These are phyloP conservation scores for Geotrypetes seraphini DNA, from an alignment of 2,797 vertebrate genomes.

Conservation along the genomic window DNA sequence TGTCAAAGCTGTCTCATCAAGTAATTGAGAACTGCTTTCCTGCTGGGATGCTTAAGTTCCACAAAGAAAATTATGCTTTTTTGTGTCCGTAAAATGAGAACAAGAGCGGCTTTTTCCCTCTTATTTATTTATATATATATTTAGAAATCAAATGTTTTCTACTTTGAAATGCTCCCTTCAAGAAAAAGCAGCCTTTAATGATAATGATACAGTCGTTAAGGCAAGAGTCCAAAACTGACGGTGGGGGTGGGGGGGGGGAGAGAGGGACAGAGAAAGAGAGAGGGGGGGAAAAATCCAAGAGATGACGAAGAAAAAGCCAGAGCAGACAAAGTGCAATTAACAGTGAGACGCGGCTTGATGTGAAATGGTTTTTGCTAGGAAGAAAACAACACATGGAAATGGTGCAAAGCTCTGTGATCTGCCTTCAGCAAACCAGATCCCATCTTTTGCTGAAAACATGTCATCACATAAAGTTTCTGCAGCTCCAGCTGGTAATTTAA, in stretches of 20 bases:
- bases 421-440: not conserved
- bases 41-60: conserved; percentile 35
- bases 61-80: conserved; percentile 38
- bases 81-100: conserved; percentile 37
- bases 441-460: not conserved
- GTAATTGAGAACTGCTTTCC: conserved; percentile 36
- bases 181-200: conserved; percentile 21
- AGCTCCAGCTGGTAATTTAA: too few relatives aligned
- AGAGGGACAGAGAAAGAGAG: too few relatives aligned
- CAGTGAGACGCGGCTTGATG: conserved; percentile 13
- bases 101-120: conserved; percentile 34
- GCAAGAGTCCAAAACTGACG: conserved; percentile 12
- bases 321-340: conserved; percentile 36
- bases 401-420: not conserved
- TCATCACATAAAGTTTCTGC: too few relatives aligned
- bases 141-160: conserved; percentile 2
- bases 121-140: conserved; percentile 14
- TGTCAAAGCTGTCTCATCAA: conserved; percentile 38
- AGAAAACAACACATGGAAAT: conserved; percentile 18
- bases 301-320: conserved; percentile 6
- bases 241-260: too few relatives aligned
- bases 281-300: conserved; percentile 30
- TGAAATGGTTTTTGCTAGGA: conserved; percentile 27
- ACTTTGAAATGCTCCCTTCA: conserved; percentile 16
- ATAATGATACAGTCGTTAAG: conserved; percentile 25